Percentiles rank a stretch among this genome's conserved stretches.
These are phyloP conservation scores for Corydoras sp. DNA, from an alignment of 2,113 vertebrate genomes.

Conservation along the genomic window DNA sequence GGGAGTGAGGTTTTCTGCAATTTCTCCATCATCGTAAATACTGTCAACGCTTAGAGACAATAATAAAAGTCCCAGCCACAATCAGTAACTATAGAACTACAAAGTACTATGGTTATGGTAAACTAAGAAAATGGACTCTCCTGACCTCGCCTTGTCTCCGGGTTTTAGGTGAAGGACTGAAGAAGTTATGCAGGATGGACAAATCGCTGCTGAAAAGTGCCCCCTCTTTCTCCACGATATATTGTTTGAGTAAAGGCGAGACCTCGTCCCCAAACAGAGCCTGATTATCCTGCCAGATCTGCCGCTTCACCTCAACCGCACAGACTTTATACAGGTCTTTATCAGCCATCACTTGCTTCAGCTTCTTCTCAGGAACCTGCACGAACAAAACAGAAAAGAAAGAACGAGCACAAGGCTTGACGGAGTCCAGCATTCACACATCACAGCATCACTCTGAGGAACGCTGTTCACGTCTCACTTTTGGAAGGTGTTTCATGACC, in stretches of 20 bases:
- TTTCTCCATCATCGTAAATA: no score
- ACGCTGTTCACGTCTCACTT: constrained; percentile 59
- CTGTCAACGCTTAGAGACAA: no score
- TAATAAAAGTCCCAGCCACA: no score
- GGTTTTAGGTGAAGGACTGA: constrained; percentile 86
- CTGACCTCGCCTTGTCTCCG: constrained; percentile 90
- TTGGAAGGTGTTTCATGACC: constrained; percentile 93
- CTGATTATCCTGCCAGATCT: constrained; percentile 99
- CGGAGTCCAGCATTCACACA: no score
- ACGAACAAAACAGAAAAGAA: not conserved
- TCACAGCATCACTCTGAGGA: not conserved
- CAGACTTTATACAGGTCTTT: constrained; percentile 96
- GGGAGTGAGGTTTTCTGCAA: no score
- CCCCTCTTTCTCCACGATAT: constrained; percentile 92
- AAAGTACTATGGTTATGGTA: no score
- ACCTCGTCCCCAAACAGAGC: constrained; percentile 96
- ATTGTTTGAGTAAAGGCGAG: constrained; percentile 89
- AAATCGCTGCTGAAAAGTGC: constrained; percentile 88
- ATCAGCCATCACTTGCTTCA: constrained; percentile 94
- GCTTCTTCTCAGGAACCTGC: constrained; percentile 94
- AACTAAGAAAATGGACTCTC: not conserved
- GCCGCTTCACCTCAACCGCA: constrained; percentile 91
- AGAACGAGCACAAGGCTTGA: no score
- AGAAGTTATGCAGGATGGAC: constrained; percentile 93
- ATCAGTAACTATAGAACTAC: no score